Base-by-base conservation (phyloP, 2,888 invertebrate genomes). In the Mycalesis mineus region DNA sequence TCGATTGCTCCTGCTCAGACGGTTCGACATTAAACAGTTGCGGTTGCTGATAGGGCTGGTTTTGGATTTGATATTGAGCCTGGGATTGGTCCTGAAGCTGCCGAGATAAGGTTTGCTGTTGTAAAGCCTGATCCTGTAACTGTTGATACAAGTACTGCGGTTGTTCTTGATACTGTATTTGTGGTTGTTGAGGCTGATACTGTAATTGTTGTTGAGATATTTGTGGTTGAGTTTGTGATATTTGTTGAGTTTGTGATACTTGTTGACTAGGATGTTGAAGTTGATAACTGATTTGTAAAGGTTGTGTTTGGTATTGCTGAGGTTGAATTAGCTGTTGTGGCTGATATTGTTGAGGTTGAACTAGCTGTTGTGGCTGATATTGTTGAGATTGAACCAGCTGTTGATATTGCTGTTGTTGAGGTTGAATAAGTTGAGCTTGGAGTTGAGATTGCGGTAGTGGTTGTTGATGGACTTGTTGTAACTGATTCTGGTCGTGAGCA, bases 231-330 rank as follows among this genome's bases (percentile, higher is more conserved):
- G 57, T 7, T 36, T 65, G 65, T 40, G 55, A 47, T 13, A 47
- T 7, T 11, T 58, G 58, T 39, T 58, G 60, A 8, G 51, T 14
- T 36, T 65, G 65, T 40, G 55, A 47, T 13, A 47, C 7, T 11
- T 58, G 58, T 39, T 58, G 60, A 8, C 48, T 14, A 4, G 63
- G 60, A 29, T 66, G 67, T 52, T 68, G 66, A 1, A 65, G 61
- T 33, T 71, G 70, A 28, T 66, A 66, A 33, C 60, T 64, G 37
- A 67, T 64, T 47, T 68, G 70, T 11, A 57, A 40, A 41, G 60
- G 52, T 44, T 63, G 64, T 11, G 63, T 39, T 39, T 42, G 61
- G 49, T 60, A 62, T n/a, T 51, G 53, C 29, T 65, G 64, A 11
- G 54, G 37, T 53, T 64, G 64, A 8, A 45, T 29, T 39, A 45